These are phyloP conservation scores for Pogonocichla stellata DNA, from an alignment of 2,113 vertebrate genomes.

Conservation along the genomic window DNA sequence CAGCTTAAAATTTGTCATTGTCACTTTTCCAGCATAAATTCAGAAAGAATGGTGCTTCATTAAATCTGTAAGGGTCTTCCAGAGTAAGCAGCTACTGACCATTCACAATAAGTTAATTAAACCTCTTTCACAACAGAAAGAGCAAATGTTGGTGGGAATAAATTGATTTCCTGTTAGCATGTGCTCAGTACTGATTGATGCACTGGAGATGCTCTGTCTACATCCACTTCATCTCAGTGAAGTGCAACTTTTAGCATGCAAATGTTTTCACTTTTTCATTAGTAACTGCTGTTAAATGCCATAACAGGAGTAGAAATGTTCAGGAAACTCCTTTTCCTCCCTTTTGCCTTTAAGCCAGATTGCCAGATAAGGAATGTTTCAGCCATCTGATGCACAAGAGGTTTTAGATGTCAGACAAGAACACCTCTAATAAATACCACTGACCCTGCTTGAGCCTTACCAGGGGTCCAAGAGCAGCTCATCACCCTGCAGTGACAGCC, in stretches of 20 bases:
- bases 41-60: not conserved
- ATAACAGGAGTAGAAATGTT: not conserved
- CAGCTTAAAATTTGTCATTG: not conserved
- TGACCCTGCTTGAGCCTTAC: no score
- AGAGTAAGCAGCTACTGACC: not conserved
- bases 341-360: not conserved
- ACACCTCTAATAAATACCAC: not conserved
- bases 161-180: slow-evolving; percentile 45
- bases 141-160: slow-evolving; percentile 26
- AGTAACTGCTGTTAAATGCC: not conserved
- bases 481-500: not conserved
- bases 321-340: not conserved
- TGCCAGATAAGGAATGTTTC: not conserved
- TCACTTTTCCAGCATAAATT: not conserved
- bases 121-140: slow-evolving; percentile 1
- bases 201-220: not conserved
- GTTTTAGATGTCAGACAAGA: not conserved
- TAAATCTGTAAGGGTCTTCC: not conserved
- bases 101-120: slow-evolving; percentile 21
- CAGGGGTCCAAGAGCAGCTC: not conserved
- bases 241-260: not conserved
- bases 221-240: slow-evolving; percentile 35
- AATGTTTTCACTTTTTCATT: slow-evolving; percentile 3
- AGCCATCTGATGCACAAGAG: not conserved
- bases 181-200: not conserved